These are phyloP conservation scores for Euborellia annulipes DNA, from an alignment of 1,140 invertebrate genomes.

Conservation along the genomic window DNA sequence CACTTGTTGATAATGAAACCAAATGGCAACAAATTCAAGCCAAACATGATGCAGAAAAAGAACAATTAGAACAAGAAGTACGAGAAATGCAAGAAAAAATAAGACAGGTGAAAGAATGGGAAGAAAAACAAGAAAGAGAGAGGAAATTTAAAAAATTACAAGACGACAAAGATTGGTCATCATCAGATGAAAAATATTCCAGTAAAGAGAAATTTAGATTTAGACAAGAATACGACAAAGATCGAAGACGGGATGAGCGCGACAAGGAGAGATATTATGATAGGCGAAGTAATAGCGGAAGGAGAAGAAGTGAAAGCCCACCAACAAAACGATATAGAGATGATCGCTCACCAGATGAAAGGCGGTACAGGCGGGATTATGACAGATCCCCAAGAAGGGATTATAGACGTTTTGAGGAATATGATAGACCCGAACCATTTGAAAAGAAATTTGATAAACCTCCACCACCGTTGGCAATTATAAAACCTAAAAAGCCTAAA, in stretches of 20 bases:
- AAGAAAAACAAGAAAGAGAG: conserved; percentile 23
- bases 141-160: conserved; percentile 16
- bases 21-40: background rate
- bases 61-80: conserved; percentile 25
- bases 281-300: background rate
- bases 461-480: no score
- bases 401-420: no score
- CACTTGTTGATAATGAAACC: background rate
- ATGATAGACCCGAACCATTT: no score
- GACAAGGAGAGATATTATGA: background rate
- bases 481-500: background rate
- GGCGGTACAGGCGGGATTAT: background rate
- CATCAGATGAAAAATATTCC: conserved; percentile 2
- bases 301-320: conserved; percentile 1
- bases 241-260: background rate
- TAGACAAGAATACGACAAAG: conserved; percentile 7
- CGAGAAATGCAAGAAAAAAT: conserved; percentile 23
- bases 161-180: conserved; percentile 4
- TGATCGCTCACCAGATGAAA: background rate
- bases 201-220: background rate
- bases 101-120: conserved; percentile 25
- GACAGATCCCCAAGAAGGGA: conserved; percentile 5
- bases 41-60: conserved; percentile 19
- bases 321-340: background rate
- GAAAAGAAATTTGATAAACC: conserved; percentile 18